A percentile compares a stretch with the other conserved stretches of the same genome.
Conservation (phyloP, 2,797 vertebrate species). For the Hydrolagus colliei region DNA sequence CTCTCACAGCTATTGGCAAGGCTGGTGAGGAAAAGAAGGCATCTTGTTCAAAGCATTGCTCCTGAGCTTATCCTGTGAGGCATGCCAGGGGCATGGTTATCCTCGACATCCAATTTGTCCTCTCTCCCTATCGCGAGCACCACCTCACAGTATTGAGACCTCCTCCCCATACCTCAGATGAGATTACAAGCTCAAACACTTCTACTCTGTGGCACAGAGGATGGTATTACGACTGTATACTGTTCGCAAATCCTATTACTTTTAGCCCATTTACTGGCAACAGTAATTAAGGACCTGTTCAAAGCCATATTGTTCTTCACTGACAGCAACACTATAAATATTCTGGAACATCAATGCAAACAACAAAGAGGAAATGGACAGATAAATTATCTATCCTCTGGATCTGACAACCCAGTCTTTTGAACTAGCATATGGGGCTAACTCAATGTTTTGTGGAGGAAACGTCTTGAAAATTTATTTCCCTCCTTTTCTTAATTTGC, state of each 20-base stretch:
- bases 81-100: background rate
- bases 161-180: too few relatives aligned
- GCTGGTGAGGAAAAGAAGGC: background rate
- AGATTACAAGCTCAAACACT: too few relatives aligned
- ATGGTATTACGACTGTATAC: background rate
- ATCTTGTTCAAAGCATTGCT: background rate
- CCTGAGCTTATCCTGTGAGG: background rate
- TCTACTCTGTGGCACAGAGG: too few relatives aligned
- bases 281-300: background rate
- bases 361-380: background rate
- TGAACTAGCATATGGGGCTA: background rate
- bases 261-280: background rate
- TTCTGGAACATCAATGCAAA: background rate
- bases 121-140: background rate
- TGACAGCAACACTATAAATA: background rate
- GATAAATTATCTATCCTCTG: background rate
- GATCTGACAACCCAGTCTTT: background rate
- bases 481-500: conserved; percentile 5
- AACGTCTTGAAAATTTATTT: background rate
- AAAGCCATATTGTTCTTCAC: background rate
- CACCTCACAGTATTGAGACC: background rate
- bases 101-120: background rate
- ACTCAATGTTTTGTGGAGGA: background rate
- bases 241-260: background rate
- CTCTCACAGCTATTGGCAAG: background rate